Conservation (phyloP, 2,888 invertebrate genomes). For the Geotrupes spiniger region DNA sequence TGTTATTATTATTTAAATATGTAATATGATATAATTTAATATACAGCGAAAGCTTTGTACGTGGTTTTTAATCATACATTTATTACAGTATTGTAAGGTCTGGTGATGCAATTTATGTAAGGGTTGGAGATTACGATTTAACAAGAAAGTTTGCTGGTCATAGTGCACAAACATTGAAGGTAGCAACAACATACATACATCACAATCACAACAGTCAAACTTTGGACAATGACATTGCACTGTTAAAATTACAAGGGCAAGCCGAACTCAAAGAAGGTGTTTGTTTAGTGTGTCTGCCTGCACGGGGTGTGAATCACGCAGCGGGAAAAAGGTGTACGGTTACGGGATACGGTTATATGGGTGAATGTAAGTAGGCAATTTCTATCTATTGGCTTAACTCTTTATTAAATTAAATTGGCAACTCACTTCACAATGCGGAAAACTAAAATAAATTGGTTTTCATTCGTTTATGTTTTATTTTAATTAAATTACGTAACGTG, state of each 20-base stretch:
- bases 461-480: slow-evolving; percentile 1
- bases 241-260: slow-evolving; percentile 84
- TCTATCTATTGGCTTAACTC: too few relatives aligned
- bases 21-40: too few relatives aligned
- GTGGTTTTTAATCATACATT: neutral
- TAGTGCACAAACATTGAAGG: slow-evolving; percentile 85
- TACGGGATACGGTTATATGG: slow-evolving; percentile 94
- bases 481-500: neutral
- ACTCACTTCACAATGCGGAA: too few relatives aligned
- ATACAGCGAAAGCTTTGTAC: too few relatives aligned
- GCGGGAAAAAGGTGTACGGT: slow-evolving; percentile 90
- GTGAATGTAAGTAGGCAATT: slow-evolving; percentile 84
- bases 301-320: slow-evolving; percentile 82
- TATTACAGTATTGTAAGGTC: slow-evolving; percentile 80
- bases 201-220: slow-evolving; percentile 96
- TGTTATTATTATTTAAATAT: too few relatives aligned
- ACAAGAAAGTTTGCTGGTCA: slow-evolving; percentile 89
- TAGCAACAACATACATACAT: slow-evolving; percentile 91
- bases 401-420: too few relatives aligned
- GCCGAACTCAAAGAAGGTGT: slow-evolving; percentile 84
- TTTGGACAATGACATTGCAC: slow-evolving; percentile 89
- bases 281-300: slow-evolving; percentile 83
- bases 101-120: slow-evolving; percentile 89
- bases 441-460: too few relatives aligned
- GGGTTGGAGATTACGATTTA: slow-evolving; percentile 89